These are phyloP conservation scores for Sphinx pinastri DNA, from an alignment of 2,888 invertebrate species.

Conservation along the genomic window DNA sequence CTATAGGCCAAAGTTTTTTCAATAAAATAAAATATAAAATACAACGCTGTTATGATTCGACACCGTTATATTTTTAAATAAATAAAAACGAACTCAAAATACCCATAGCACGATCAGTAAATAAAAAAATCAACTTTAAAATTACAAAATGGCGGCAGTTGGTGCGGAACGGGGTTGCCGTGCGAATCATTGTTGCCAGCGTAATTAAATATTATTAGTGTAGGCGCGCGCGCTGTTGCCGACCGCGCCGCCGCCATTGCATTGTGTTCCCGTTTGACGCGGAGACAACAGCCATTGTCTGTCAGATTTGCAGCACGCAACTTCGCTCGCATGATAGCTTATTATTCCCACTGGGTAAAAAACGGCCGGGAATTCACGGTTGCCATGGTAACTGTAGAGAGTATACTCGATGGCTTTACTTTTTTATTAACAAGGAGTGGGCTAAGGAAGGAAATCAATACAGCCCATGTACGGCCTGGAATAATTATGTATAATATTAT, in stretches of 20 bases:
- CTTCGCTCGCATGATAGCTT: slow-evolving; percentile 4
- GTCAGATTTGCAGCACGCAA: slow-evolving; percentile 20
- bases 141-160: slow-evolving; percentile 34
- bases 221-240: slow-evolving; percentile 36
- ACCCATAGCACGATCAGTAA: no score
- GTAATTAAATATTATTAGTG: slow-evolving; percentile 32
- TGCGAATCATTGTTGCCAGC: slow-evolving; percentile 40
- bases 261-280: slow-evolving; percentile 42
- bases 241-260: slow-evolving; percentile 36
- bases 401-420: not conserved
- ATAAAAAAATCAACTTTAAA: not conserved
- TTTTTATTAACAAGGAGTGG: not conserved
- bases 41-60: no score
- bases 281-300: slow-evolving; percentile 34
- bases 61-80: no score
- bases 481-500: not conserved
- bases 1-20: no score
- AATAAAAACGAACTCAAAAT: no score
- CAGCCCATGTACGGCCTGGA: not conserved
- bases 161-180: slow-evolving; percentile 48
- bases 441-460: not conserved
- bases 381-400: slow-evolving; percentile 1
- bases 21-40: no score
- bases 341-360: slow-evolving; percentile 16
- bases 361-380: not conserved